Base-by-base conservation (phyloP, 2,113 vertebrate species). In the Chascanopsetta lugubris region DNA sequence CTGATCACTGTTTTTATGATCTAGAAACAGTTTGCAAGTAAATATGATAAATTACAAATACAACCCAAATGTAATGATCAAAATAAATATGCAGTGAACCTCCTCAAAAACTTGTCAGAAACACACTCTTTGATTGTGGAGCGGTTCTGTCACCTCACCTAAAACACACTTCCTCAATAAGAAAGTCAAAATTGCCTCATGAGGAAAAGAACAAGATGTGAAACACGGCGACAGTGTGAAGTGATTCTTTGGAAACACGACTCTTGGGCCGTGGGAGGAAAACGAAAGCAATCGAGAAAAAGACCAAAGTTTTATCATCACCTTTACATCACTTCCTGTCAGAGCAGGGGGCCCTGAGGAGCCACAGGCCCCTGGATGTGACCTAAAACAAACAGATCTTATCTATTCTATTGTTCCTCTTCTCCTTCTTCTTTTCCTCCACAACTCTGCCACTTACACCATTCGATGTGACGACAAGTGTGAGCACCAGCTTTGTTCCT, bases 251-350 rank as follows among this genome's bases (percentile, higher is more conserved):
- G 8, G 34, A 42, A 40, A 6, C 22, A n/a, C 8, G 2, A 3
- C 0, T 73, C 29, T 60, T 5, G 32, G 21, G 22, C 63, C 21
- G 46, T 1, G 10, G 15, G n/a, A 70, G 49, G 59, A 79, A 13
- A 29, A 42, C n/a, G 15, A 26, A 76, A 29, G 38, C 51, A 77
- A 69, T 20, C 38, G 40, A 54, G 64, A 45, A 51, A 54, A 61
- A 53, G 7, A 18, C 49, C 68, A 25, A 9, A 49, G 20, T 72
- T 69, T 68, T 78, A 62, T 62, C 71, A 68, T 1, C 6, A 1
- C 22, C 1, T 21, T 74, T 69, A 48, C 62, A 51, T 79, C 72
- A 80, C 57, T 70, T 84, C 53, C 65, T 76, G 27, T 1, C 25
- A 21, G 29, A 20, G 6, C 17, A 7, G 5, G 10, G 11, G n/a